A percentile compares a stretch with the other conserved stretches of the same genome.
These are phyloP conservation scores for Cuculus canorus DNA, from an alignment of 2,797 vertebrate genomes.

Conservation along the genomic window DNA sequence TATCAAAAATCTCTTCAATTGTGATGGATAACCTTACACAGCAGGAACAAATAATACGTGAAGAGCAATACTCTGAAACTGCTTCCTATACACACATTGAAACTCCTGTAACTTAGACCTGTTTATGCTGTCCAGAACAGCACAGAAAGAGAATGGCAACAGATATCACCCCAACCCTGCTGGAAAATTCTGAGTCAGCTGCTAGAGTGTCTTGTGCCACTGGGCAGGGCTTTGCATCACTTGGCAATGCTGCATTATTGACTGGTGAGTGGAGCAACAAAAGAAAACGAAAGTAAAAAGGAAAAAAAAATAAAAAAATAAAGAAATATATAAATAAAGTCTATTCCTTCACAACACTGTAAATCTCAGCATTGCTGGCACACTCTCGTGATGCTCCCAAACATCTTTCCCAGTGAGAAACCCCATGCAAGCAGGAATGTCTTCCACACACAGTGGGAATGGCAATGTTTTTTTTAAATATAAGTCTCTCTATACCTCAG, in stretches of 20 bases:
- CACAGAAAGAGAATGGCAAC: neutral
- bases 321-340: neutral
- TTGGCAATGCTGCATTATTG: neutral
- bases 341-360: neutral
- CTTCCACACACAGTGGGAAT: neutral
- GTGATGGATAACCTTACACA: conserved; percentile 36
- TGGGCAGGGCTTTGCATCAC: neutral
- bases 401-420: neutral
- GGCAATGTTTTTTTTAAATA: neutral
- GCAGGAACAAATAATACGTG: conserved; percentile 13
- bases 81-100: neutral
- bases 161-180: neutral
- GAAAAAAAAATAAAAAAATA: too few relatives aligned
- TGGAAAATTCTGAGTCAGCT: neutral
- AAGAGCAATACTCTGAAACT: conserved; percentile 3
- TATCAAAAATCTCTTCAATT: conserved; percentile 39
- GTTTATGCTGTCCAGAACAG: neutral
- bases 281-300: neutral
- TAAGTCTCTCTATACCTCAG: neutral
- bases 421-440: neutral
- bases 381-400: neutral
- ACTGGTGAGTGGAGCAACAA: neutral
- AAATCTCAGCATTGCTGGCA: neutral
- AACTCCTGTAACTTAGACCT: neutral
- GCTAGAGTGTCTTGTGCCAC: neutral